These are phyloP conservation scores for Casuarius casuarius DNA, from an alignment of 2,113 vertebrate genomes.

Conservation along the genomic window DNA sequence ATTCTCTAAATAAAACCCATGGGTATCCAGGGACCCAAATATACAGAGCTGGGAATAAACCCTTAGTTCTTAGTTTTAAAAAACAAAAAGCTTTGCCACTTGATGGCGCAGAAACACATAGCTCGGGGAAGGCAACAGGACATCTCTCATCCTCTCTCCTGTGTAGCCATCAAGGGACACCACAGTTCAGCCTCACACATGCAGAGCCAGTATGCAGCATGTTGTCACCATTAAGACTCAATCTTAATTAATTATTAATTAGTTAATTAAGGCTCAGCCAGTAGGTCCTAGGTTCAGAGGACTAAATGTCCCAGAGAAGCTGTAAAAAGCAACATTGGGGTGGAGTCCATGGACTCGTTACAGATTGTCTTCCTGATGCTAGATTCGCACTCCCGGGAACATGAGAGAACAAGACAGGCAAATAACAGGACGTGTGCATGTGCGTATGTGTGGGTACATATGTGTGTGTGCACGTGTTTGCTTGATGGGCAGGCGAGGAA, in stretches of 20 bases:
- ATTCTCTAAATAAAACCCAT: not conserved
- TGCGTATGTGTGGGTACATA: rapidly evolving
- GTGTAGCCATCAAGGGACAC: not conserved
- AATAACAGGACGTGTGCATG: not conserved
- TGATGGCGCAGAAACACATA: not conserved
- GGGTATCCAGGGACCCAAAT: not conserved
- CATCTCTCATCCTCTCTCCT: not conserved
- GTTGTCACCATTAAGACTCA: not conserved
- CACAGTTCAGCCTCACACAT: rapidly evolving
- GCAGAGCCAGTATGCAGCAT: not conserved
- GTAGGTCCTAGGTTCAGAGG: not conserved
- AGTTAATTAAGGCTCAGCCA: not conserved
- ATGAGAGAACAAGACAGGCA: not conserved
- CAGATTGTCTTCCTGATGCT: not conserved
- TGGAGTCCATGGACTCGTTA: not conserved
- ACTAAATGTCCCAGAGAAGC: not conserved
- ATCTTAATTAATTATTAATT: not conserved
- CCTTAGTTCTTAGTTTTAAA: not conserved
- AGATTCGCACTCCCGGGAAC: rapidly evolving
- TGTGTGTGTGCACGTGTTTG: not conserved
- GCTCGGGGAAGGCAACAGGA: not conserved
- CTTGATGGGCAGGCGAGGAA: not conserved
- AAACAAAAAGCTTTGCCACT: not conserved
- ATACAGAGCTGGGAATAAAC: not conserved
- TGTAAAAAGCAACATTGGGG: not conserved